Conservation (phyloP, 2,113 vertebrate species). For the Equus przewalskii region DNA sequence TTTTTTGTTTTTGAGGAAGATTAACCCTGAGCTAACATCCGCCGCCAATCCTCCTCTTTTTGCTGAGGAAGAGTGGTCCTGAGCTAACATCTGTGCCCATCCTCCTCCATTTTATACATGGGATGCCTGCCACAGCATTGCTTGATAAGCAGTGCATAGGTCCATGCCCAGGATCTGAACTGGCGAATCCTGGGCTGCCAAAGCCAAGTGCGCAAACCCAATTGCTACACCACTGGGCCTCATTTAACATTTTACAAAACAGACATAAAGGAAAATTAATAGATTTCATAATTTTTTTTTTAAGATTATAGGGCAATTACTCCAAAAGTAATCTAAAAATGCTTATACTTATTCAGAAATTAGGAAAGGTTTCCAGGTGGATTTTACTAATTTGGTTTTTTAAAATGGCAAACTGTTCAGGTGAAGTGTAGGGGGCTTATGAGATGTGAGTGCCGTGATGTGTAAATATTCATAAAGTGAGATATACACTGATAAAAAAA, state of each 20-base stretch:
- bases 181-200: too few species aligned
- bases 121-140: too few species aligned
- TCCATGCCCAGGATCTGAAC: too few species aligned
- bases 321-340: conserved; percentile 32
- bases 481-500: not conserved
- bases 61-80: too few species aligned
- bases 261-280: conserved; percentile 6
- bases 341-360: not conserved
- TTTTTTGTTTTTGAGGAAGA: not conserved
- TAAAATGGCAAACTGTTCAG: not conserved
- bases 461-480: not conserved
- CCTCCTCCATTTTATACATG: too few species aligned
- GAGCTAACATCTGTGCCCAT: too few species aligned
- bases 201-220: too few species aligned
- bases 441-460: not conserved
- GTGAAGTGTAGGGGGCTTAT: not conserved
- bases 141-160: too few species aligned
- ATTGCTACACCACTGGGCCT: too few species aligned
- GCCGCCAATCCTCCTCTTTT: too few species aligned
- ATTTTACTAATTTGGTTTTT: conserved; percentile 41
- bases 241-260: not conserved
- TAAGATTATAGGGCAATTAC: not conserved
- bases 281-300: not conserved
- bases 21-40: too few species aligned
- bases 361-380: not conserved